Evolutionary conservation across 2,797 vertebrate species (phyloP), one percentile per base, ranked within the genome.

Genomic region (Huso huso): DNA sequence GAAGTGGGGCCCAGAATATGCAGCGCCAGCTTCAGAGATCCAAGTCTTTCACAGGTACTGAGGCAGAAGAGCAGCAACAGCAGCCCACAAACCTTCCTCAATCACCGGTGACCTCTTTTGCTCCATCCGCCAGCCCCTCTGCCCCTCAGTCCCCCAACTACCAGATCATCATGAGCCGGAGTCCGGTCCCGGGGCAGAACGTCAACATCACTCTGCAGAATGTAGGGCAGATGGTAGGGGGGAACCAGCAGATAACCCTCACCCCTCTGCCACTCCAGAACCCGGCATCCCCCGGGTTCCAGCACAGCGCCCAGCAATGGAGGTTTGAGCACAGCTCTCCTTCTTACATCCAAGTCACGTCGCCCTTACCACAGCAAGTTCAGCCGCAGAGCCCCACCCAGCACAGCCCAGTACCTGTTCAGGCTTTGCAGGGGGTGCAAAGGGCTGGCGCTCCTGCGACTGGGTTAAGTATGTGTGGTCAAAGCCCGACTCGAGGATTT

Each of bases 151-250:
- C 97, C 2, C 2, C 96, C 6, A 91, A 94, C 77, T 99, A 96
- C 83, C 97, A 98, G 71, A 93, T 94, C 73, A 92, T 92, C 77
- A 95, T 98, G 95, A 98, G 89, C 88, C 88, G 96, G 6, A 98
- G 93, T 67, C 94, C 95, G 0, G 95, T 93, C 53, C 53, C 94
- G 0, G 88, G 86, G 57, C 95, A 92, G 83, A 98, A 95, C 4
- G 90, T 99, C 81, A 98, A 96, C 86, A 94, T 99, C 81, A 91
- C 96, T 0, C 85, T 98, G 70, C 96, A 99, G 76, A 97, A 94
- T 9, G 93, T 98, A 48, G 94, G 93, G 3, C 83, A 92, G 0
- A 92, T 96, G 78, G 92, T 94, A 66, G 81, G 89, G 81, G 89
- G 92, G 65, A 96, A 89, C 84, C 95, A 95, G 71, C 95, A 96